These are phyloP conservation scores for Bothrops jararaca DNA, from an alignment of 2,113 vertebrate genomes.

Conservation along the genomic window DNA sequence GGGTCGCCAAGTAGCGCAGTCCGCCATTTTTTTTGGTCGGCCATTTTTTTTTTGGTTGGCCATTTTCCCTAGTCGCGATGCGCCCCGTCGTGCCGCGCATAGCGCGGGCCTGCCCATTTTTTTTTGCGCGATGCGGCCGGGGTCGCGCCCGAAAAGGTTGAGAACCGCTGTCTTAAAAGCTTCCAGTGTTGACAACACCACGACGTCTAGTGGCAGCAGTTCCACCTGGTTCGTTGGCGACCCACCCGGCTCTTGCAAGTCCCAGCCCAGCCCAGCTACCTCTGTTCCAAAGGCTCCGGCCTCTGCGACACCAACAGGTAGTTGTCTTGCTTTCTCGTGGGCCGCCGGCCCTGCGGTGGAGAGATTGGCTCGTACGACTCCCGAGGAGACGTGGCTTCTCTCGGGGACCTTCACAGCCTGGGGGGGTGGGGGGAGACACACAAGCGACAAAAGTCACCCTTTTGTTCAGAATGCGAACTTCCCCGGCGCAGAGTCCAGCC, in stretches of 20 bases:
- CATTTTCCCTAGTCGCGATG: no score
- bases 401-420: conserved; percentile 96
- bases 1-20: no score
- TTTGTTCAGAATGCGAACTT: background rate
- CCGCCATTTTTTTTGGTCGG: no score
- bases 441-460: conserved; percentile 5
- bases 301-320: conserved; percentile 80
- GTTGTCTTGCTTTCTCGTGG: conserved; percentile 88
- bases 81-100: no score
- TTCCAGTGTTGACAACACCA: background rate
- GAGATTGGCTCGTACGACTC: conserved; percentile 97
- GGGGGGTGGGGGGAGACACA: background rate
- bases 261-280: conserved; percentile 65
- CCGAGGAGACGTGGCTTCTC: conserved; percentile 80
- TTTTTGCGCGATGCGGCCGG: no score
- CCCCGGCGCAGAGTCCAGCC: background rate
- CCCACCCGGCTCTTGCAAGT: no score
- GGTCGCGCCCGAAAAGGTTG: no score
- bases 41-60: no score
- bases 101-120: no score
- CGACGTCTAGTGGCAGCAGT: background rate
- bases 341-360: conserved; percentile 85
- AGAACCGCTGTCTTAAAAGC: background rate
- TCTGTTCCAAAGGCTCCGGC: conserved; percentile 85
- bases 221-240: background rate